phyloP scores from a whole-genome alignment of 2,797 vertebrate species.

The Aldrovandia affinis region DNA sequence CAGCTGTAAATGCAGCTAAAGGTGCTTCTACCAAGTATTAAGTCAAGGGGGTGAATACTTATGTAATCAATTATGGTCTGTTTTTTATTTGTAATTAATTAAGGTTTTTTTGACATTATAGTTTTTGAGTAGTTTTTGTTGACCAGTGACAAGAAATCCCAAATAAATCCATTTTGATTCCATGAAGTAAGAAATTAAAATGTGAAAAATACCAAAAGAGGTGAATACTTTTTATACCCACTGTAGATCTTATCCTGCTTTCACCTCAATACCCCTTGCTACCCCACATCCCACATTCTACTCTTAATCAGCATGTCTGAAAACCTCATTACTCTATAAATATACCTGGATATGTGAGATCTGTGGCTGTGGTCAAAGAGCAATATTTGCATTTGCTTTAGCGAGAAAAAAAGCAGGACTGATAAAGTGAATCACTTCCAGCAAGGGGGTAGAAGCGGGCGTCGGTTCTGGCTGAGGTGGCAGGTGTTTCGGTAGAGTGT shows the following conservation, averaged over 20 bases:
- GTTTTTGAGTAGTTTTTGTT: too few species aligned
- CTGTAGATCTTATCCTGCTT: slow-evolving; percentile 4
- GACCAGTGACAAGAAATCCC: too few species aligned
- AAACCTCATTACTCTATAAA: background rate
- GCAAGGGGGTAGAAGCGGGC: background rate
- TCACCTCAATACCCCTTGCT: slow-evolving; percentile 9
- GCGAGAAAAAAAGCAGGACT: background rate
- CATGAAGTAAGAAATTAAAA: too few species aligned
- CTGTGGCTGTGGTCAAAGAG: background rate
- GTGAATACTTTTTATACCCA: too few species aligned
- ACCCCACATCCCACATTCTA: background rate
- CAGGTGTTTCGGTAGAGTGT: slow-evolving; percentile 24
- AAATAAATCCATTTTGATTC: too few species aligned
- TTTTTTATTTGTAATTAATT: too few species aligned
- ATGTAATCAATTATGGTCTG: too few species aligned
- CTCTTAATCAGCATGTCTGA: slow-evolving; percentile 29
- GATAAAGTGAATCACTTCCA: background rate
- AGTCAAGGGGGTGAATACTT: too few species aligned
- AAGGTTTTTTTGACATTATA: too few species aligned
- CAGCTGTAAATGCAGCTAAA: too few species aligned
- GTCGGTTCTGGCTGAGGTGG: slow-evolving; percentile 38
- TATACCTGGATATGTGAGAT: background rate
- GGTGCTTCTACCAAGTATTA: too few species aligned
- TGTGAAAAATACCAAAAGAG: too few species aligned
- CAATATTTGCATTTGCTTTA: background rate